Conservation (phyloP, 2,888 invertebrate genomes). For the Hipparchia semele region DNA sequence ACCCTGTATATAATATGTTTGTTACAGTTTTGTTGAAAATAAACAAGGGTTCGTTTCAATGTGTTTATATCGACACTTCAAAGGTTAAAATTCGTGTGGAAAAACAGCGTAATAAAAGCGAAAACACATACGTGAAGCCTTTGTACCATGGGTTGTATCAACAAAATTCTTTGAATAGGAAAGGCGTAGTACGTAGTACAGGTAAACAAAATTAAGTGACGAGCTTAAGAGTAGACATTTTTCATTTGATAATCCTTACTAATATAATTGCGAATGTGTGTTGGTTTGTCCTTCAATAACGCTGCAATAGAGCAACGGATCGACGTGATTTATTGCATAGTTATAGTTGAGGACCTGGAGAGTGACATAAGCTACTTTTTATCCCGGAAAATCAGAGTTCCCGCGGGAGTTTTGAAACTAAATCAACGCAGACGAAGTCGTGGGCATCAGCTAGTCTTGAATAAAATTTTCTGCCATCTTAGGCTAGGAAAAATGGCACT, state of each 20-base stretch:
- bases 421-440: too few relatives aligned
- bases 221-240: neutral
- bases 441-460: neutral
- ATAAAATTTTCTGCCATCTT: too few relatives aligned
- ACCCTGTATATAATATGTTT: neutral
- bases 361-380: too few relatives aligned
- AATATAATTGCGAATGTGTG: too few relatives aligned
- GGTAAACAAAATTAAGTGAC: neutral
- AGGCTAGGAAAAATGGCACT: neutral
- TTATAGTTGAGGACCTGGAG: too few relatives aligned
- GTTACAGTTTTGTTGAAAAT: neutral
- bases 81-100: conserved; percentile 1
- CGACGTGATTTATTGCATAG: too few relatives aligned
- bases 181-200: neutral
- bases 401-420: too few relatives aligned
- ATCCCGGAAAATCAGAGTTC: too few relatives aligned
- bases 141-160: neutral
- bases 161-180: neutral
- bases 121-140: neutral
- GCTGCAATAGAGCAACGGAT: too few relatives aligned
- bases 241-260: neutral
- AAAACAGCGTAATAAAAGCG: neutral
- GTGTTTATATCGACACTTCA: neutral
- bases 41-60: neutral
- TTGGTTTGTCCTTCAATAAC: too few relatives aligned